Base-by-base conservation (phyloP, 2,113 vertebrate species). In the Thinocorus orbignyianus region DNA sequence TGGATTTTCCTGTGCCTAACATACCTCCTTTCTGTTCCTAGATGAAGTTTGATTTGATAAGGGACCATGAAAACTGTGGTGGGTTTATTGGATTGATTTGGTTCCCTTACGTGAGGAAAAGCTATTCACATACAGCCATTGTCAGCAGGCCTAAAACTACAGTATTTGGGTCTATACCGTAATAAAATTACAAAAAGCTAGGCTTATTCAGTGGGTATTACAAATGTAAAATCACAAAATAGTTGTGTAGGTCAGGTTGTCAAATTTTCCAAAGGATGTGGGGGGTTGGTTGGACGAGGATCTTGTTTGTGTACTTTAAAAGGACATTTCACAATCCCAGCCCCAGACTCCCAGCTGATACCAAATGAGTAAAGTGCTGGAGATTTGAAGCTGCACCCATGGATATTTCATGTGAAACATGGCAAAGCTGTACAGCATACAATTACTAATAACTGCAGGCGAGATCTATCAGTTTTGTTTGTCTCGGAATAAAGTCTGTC, bases 351-450 rank as follows among this genome's bases (percentile, higher is more conserved):
- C 33, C 20, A 16, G 35, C 15, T 62, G 46, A 35, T 24, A 28
- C 6, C 17, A 15, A 60, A 19, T 0, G 1, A 37, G 13, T 44
- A 10, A 51, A 35, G 18, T 19, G 58, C 20, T 11, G 17, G 57
- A 30, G 39, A 24, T 31, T 42, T 39, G 30, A 24, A 64, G 42
- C 33, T 55, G 33, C 33, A 11, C 24, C 23, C 9, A n/a, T 60
- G 17, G 39, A 23, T 35, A 6, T 49, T 65, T 60, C 6, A 13
- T 31, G 9, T 4, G 16, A 30, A 69, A 31, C 11, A 3, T 5
- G 11, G 49, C 44, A 26, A 70, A 65, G 22, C 28, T 42, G 11
- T 42, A 31, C 17, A 23, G 26, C 8, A 16, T 17, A 16, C 7
- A 33, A 42, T 17, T 37, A 33, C 60, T 49, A 1, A 17, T 60